phyloP scores from a whole-genome alignment of 1,140 invertebrate genomes.

The Araneus ventricosus region DNA sequence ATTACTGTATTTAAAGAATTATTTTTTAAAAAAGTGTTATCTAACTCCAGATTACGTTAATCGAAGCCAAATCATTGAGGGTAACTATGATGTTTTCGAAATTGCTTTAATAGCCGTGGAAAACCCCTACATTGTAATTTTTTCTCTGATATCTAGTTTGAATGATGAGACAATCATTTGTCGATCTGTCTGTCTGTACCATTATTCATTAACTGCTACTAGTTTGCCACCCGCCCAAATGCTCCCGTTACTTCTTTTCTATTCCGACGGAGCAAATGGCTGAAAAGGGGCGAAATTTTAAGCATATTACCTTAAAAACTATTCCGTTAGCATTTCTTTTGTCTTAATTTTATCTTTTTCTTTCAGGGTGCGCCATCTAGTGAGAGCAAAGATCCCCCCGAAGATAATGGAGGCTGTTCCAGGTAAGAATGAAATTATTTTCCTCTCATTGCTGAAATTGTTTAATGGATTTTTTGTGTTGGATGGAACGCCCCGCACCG shows the following conservation, averaged over 20 bases:
- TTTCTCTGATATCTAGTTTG: background rate
- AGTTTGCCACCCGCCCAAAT: background rate
- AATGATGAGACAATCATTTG: background rate
- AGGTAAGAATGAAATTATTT: constrained; percentile 58
- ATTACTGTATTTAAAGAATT: no score
- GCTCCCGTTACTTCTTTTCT: background rate
- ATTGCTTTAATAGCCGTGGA: no score
- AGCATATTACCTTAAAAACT: constrained; percentile 50
- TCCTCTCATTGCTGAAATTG: constrained; percentile 45
- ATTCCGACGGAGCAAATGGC: background rate
- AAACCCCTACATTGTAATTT: no score
- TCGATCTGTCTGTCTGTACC: background rate
- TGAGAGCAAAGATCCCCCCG: constrained; percentile 64
- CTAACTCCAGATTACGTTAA: no score
- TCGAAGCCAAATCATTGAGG: no score
- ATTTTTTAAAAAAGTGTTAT: no score
- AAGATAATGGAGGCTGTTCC: constrained; percentile 64
- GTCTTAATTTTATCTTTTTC: constrained; percentile 48
- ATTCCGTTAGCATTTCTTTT: constrained; percentile 62
- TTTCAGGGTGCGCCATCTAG: constrained; percentile 59
- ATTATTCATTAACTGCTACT: background rate
- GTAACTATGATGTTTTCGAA: no score
- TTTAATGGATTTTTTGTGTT: constrained; percentile 68
- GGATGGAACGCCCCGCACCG: constrained; percentile 50
- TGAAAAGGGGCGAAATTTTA: constrained; percentile 13